phyloP scores from a whole-genome alignment of 2,113 vertebrate species.

The Gnathonemus longibarbis region DNA sequence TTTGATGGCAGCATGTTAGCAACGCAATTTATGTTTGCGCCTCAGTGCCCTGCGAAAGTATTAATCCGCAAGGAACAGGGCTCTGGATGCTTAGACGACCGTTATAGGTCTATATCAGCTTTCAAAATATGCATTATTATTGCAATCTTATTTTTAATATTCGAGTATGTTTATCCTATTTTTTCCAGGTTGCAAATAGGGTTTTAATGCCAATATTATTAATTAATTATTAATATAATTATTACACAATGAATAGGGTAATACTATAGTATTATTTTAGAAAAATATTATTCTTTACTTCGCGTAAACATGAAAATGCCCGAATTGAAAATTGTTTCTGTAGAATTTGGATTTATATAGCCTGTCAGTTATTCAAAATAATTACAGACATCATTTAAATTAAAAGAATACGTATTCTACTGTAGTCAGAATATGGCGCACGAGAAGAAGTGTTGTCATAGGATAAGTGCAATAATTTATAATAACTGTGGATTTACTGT shows the following conservation, averaged over 20 bases:
- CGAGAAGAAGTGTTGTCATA: neutral
- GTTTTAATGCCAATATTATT: neutral
- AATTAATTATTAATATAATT: too few relatives aligned
- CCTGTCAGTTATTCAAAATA: neutral
- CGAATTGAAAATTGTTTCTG: neutral
- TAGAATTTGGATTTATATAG: neutral
- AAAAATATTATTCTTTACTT: neutral
- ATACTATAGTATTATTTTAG: neutral
- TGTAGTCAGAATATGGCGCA: neutral
- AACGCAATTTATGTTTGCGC: neutral
- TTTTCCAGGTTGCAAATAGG: neutral
- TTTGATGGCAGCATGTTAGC: neutral
- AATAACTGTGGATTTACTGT: neutral
- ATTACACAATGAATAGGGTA: neutral
- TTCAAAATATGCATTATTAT: neutral
- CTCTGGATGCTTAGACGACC: neutral
- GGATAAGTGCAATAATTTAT: neutral
- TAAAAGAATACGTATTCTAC: neutral
- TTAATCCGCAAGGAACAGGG: neutral
- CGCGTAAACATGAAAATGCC: neutral
- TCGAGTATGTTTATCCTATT: neutral
- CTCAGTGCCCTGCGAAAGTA: neutral
- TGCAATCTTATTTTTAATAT: neutral
- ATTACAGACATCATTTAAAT: neutral
- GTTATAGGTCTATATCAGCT: neutral